phyloP scores from a whole-genome alignment of 2,797 vertebrate species.

The Prunella strophiata region DNA sequence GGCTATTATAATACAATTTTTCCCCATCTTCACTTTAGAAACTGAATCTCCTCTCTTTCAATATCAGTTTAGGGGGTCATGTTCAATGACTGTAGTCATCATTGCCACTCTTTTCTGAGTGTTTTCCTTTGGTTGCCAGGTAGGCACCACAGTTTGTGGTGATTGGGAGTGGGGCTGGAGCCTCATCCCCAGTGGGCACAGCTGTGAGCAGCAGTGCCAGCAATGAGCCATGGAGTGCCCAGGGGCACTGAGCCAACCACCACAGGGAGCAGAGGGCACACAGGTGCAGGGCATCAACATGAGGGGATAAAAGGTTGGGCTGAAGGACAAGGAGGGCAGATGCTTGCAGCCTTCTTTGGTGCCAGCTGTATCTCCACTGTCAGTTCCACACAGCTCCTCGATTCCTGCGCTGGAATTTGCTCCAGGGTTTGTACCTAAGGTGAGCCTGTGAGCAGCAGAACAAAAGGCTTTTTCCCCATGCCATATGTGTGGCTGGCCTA shows the following conservation, averaged over 20 bases:
- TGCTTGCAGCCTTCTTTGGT: neutral
- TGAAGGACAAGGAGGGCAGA: neutral
- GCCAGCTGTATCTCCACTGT: no score
- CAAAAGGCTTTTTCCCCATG: neutral
- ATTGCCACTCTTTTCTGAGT: neutral
- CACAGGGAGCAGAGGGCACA: neutral
- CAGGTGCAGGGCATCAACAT: neutral
- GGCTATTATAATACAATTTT: neutral
- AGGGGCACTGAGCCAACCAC: neutral
- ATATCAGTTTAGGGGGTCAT: neutral
- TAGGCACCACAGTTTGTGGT: neutral
- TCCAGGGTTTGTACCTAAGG: neutral
- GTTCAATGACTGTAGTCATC: neutral
- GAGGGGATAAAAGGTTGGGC: neutral
- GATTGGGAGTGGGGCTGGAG: neutral
- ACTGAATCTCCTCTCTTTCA: neutral
- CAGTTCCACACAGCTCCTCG: neutral
- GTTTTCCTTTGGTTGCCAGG: neutral
- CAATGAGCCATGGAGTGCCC: neutral
- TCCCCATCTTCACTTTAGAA: neutral
- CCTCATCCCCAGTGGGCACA: neutral
- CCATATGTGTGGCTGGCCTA: fast-evolving
- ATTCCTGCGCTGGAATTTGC: neutral
- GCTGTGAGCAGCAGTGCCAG: neutral
- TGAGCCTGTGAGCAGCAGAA: neutral